Conservation (phyloP, 2,888 invertebrate genomes). For the Andrena praecox region DNA sequence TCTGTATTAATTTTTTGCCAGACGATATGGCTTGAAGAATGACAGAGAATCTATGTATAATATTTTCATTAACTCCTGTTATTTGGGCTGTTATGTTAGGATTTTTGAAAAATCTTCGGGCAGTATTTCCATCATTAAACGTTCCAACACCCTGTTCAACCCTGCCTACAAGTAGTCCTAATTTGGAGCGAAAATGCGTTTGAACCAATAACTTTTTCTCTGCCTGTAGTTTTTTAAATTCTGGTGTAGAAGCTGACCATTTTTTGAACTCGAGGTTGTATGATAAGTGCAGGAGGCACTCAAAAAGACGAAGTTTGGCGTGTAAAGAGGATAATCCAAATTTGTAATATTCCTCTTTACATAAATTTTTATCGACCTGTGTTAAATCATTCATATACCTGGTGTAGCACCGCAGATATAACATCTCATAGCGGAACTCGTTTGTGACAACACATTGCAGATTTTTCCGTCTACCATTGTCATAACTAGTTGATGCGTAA, state of each 20-base stretch:
- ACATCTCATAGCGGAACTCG: not conserved
- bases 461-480: conserved; percentile 1
- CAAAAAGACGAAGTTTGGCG: too few species aligned
- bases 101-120: conserved; percentile 1
- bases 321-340: too few species aligned
- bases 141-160: not conserved
- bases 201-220: too few species aligned
- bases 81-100: conserved; percentile 1
- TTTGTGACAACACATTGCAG: not conserved
- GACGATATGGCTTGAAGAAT: not conserved
- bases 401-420: conserved; percentile 1
- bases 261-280: too few species aligned
- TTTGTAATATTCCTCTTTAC: conserved; percentile 1
- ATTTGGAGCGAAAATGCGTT: too few species aligned
- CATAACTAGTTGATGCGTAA: not conserved
- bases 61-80: conserved; percentile 1
- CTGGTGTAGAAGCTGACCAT: too few species aligned
- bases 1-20: conserved; percentile 3
- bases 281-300: too few species aligned
- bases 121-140: not conserved
- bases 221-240: too few species aligned
- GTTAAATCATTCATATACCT: not conserved
- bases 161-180: too few species aligned
- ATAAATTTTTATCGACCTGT: not conserved
- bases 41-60: not conserved